Evolutionary conservation across 2,797 vertebrate species (phyloP), one percentile per base, ranked within the genome.

Genomic region (Mormyrus hasselquistii): DNA sequence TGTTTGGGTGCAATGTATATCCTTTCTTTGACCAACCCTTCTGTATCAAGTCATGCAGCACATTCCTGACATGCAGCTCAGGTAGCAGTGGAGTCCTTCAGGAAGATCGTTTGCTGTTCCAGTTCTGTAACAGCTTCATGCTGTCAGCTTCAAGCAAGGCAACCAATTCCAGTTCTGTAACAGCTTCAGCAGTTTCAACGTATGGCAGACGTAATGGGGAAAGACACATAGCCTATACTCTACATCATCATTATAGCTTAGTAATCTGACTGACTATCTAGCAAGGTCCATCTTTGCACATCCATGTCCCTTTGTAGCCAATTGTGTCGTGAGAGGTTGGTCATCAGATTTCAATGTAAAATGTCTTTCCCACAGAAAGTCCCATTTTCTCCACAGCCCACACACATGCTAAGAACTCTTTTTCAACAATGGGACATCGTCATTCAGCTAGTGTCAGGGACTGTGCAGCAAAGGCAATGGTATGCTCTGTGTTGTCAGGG

Each of bases 121-220:
- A 14, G 41, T 47, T 47, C 73, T 19, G 16, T 79, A 79, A 79
- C 73, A 79, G 41, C 76, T 47, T 47, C 76, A 44, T 82, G 76
- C 76, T 82, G 76, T 82, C 76, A 82, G 76, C 76, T 82, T 82
- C 8, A 47, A 82, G 76, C 76, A 10, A 82, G 76, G 76, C 38
- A 44, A 79, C 73, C 41, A 7, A 79, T 47, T 79, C 34, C 19
- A 14, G 41, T 47, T 47, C 73, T 19, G 16, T 79, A 79, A 79
- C 73, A 79, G 41, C 76, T 47, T 47, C 76, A 44, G 76, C 76
- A 82, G 47, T 82, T 82, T 82, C 76, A 47, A 44, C 0, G 41
- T 44, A 82, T 44, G 41, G 76, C 8, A 82, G 76, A 44, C 38
- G 76, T 82, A 44, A 47, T 47, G 16, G 41, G 41, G 41, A 82